Evolutionary conservation across 1,140 invertebrate species (phyloP).

Genomic region (Drosophila neocordata): DNA sequence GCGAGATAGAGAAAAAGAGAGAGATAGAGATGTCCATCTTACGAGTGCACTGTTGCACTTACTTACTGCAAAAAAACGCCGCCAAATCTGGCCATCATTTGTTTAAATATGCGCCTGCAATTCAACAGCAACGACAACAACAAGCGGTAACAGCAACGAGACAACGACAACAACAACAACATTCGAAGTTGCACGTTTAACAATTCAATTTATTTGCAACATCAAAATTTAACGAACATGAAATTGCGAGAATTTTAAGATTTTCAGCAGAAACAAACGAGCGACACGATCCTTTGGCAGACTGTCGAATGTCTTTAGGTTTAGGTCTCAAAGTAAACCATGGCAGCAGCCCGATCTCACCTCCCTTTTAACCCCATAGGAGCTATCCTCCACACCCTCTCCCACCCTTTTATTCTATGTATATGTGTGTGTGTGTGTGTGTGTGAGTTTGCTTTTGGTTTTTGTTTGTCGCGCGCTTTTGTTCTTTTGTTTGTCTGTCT

Average conservation of each 20-base stretch:
- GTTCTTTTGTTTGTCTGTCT: conserved; percentile 71
- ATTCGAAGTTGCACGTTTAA: conserved; percentile 82
- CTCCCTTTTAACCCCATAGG: neutral
- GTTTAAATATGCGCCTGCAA: conserved; percentile 82
- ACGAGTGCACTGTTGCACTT: conserved; percentile 43
- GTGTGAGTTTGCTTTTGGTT: conserved; percentile 68
- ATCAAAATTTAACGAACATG: conserved; percentile 83
- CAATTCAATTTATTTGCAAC: conserved; percentile 83
- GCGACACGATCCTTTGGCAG: conserved; percentile 79
- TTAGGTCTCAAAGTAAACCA: conserved; percentile 23
- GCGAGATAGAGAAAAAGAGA: too few species aligned
- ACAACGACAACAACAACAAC: conserved; percentile 52
- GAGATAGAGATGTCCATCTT: conserved; percentile 54
- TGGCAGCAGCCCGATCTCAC: neutral
- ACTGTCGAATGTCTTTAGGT: conserved; percentile 60
- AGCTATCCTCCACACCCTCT: neutral
- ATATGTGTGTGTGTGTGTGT: conserved; percentile 14
- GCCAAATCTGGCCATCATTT: conserved; percentile 82
- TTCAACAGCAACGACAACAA: conserved; percentile 29
- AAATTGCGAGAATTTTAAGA: conserved; percentile 83
- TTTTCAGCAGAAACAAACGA: conserved; percentile 83
- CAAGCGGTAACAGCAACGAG: conserved; percentile 25
- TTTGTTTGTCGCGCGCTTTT: conserved; percentile 76
- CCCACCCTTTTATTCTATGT: neutral
- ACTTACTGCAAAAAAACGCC: conserved; percentile 44